These are phyloP conservation scores for Ophiothrix spiculata DNA, from an alignment of 35 echinoderm and acorn worm species.

Conservation along the genomic window DNA sequence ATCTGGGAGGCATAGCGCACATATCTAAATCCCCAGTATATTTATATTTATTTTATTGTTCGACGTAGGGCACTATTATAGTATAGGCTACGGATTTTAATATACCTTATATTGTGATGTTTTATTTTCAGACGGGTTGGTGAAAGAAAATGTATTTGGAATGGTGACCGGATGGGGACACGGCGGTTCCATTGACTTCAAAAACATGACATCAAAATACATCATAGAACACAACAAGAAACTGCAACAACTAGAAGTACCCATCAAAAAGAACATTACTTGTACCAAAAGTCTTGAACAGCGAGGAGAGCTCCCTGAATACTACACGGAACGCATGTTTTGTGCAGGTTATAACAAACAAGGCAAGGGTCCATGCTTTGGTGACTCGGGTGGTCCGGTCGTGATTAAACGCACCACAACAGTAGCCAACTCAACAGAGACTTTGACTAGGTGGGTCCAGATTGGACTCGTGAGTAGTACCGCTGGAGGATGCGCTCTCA, in stretches of 20 bases:
- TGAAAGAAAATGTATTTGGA: slow-evolving; percentile 42
- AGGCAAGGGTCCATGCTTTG: slow-evolving; percentile 72
- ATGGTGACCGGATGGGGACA: slow-evolving; percentile 91
- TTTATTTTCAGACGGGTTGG: slow-evolving; percentile 35
- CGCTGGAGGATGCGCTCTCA: slow-evolving; percentile 82
- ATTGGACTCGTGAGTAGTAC: slow-evolving; percentile 80
- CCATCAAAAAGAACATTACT: slow-evolving; percentile 51
- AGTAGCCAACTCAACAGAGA: neutral
- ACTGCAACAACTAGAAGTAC: slow-evolving; percentile 68
- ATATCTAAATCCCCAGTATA: too few relatives aligned
- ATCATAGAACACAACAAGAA: slow-evolving; percentile 38
- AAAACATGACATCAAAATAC: slow-evolving; percentile 40
- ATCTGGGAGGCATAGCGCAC: too few relatives aligned
- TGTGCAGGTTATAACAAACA: slow-evolving; percentile 82
- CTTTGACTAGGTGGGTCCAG: slow-evolving; percentile 60
- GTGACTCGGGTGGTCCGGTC: slow-evolving; percentile 91
- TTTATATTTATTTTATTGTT: too few relatives aligned
- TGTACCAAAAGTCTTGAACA: slow-evolving; percentile 71
- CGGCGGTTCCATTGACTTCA: slow-evolving; percentile 31
- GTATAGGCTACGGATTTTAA: too few relatives aligned
- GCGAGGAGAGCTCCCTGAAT: slow-evolving; percentile 41
- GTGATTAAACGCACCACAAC: slow-evolving; percentile 45
- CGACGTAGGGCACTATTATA: too few relatives aligned
- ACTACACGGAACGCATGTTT: slow-evolving; percentile 87
- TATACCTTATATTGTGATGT: neutral